Base-by-base conservation (phyloP, 2,797 vertebrate species). In the Anguilla anguilla region DNA sequence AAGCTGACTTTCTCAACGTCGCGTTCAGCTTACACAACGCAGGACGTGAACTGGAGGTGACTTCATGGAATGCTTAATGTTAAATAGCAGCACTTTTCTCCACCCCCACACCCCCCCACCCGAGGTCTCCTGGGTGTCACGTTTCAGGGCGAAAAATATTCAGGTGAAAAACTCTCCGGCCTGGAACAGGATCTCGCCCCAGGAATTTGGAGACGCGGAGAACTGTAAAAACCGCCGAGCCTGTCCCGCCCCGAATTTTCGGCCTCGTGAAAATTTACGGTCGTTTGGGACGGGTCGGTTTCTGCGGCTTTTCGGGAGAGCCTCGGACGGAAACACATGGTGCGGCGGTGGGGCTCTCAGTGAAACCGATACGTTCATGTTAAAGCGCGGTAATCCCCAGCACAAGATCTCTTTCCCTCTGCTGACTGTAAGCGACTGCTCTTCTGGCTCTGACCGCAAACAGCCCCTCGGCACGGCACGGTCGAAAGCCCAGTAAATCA, bases 101-200 rank as follows among this genome's bases (percentile, higher is more conserved):
- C 35, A 35, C 35, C 35, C 35, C 35, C 6, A 0, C 35, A 1
- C 1, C 35, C 35, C 88, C 88, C 89, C 57, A 86, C 35, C 13
- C 3, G 82, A 74, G 59, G 83, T 86, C 61, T 74, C 67, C 55
- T 39, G 35, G 85, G 88, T 87, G 72, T 91, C 90, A 61, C 53
- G 64, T 86, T 91, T 90, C 87, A 90, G 85, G 51, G 86, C 87
- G 85, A 59, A 86, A 86, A 88, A 84, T 67, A 59, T 51, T 77
- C 84, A 79, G 84, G 86, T 86, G 83, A 88, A 88, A 90, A 85
- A 35, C 35, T 35, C 77, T 88, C 67, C 74, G 84, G 84, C 61
- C 81, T 43, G 86, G 84, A 88, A 90, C 59, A 67, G 86, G 90
- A 90, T 89, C 90, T 87, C 59, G 86, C 46, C 86, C 31, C 39